Conservation (phyloP, 2,113 vertebrate genomes). For the Phodopus roborovskii region DNA sequence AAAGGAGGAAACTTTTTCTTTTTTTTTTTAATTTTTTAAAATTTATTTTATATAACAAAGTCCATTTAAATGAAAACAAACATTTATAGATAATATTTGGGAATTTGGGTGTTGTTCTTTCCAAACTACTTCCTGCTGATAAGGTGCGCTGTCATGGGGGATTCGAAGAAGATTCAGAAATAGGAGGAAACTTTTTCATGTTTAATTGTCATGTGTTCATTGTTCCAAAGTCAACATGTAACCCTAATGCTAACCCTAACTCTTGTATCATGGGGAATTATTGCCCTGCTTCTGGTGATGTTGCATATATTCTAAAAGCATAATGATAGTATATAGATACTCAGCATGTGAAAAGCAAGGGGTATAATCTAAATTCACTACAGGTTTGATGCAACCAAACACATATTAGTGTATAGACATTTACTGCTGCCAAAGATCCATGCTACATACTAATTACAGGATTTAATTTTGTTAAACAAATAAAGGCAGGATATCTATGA, state of each 20-base stretch:
- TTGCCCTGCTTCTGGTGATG: not conserved
- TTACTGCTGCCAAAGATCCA: not conserved
- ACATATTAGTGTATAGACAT: not conserved
- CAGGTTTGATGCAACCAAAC: not conserved
- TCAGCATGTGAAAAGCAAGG: conserved; percentile 7
- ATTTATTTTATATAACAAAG: too few species aligned
- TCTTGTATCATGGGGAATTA: fast-evolving
- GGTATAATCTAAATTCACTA: not conserved
- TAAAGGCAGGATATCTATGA: not conserved
- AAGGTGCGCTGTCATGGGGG: too few species aligned
- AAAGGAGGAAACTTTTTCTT: not conserved
- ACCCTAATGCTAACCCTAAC: too few species aligned
- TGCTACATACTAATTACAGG: not conserved
- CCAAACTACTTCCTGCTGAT: too few species aligned
- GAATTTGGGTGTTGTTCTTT: too few species aligned
- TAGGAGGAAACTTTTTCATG: not conserved
- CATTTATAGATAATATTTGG: too few species aligned
- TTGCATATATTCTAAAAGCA: not conserved
- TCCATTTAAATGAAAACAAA: too few species aligned
- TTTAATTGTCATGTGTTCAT: not conserved
- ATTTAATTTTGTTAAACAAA: conserved; percentile 2
- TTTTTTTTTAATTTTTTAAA: too few species aligned
- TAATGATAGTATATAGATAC: not conserved
- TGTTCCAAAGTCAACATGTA: not conserved
- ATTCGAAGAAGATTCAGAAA: too few species aligned